Conservation (phyloP, 2,113 vertebrate genomes). For the Telmatochromis sp. region DNA sequence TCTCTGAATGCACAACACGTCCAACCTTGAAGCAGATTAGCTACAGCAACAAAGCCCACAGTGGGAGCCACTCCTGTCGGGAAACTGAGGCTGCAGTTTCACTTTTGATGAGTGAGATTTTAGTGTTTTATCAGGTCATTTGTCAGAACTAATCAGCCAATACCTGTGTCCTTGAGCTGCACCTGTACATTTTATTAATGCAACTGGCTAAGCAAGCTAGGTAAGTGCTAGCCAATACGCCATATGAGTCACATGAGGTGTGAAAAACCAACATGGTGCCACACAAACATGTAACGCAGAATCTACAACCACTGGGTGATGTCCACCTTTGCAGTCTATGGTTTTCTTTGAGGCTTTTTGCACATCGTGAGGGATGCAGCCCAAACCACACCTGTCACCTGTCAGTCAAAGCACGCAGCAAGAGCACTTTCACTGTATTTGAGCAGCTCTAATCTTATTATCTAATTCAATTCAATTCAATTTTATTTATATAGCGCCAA, state of each 20-base stretch:
- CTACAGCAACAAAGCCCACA: background rate
- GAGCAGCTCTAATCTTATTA: background rate
- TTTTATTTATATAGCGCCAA: too few relatives aligned
- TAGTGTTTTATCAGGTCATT: background rate
- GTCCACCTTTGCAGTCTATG: background rate
- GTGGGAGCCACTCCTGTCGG: accelerated
- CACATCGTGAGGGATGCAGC: background rate
- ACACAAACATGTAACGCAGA: background rate
- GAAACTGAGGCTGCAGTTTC: background rate
- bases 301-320: background rate
- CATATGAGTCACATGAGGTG: background rate
- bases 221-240: background rate
- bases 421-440: background rate
- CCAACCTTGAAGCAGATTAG: background rate
- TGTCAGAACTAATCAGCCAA: background rate
- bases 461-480: background rate
- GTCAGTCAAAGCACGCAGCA: background rate
- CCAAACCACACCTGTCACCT: background rate
- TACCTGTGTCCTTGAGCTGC: background rate
- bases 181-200: background rate
- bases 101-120: background rate
- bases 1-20: background rate
- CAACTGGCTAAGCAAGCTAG: background rate
- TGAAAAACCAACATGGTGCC: background rate
- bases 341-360: background rate